Percentiles rank a stretch among this genome's conserved stretches.
Conservation (phyloP, 1,140 invertebrate genomes). For the Apis florea region DNA sequence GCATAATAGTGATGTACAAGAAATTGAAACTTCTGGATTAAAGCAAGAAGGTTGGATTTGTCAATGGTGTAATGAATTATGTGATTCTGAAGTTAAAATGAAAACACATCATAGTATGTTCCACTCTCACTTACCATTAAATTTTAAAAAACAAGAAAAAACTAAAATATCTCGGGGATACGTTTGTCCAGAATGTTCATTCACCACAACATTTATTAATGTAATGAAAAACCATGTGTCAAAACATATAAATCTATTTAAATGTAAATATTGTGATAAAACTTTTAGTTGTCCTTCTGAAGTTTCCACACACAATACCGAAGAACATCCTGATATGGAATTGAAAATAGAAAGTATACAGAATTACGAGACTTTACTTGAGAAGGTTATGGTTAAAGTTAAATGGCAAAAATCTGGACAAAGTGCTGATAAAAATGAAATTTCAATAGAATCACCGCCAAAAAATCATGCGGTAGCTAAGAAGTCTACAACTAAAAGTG, state of each 20-base stretch:
- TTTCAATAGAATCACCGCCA: too few species aligned
- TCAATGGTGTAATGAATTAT: constrained; percentile 73
- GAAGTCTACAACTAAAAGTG: constrained; percentile 74
- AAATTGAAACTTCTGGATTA: not conserved
- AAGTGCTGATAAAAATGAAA: not conserved
- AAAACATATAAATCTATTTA: constrained; percentile 69
- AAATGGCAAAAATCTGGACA: not conserved
- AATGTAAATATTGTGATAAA: constrained; percentile 71
- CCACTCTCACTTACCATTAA: constrained; percentile 72
- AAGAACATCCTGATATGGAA: constrained; percentile 66
- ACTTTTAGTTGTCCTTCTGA: constrained; percentile 56
- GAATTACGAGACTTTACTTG: constrained; percentile 62
- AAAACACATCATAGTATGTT: constrained; percentile 74
- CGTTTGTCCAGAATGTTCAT: constrained; percentile 68
- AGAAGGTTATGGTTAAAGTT: constrained; percentile 45
- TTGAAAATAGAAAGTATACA: constrained; percentile 64
- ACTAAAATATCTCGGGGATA: constrained; percentile 43
- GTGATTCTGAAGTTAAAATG: constrained; percentile 65
- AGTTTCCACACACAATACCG: constrained; percentile 55
- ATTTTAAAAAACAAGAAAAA: constrained; percentile 62
- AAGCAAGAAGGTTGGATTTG: constrained; percentile 69
- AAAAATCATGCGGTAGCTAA: constrained; percentile 65
- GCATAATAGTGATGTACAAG: not conserved
- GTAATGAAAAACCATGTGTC: constrained; percentile 70
- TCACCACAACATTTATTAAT: constrained; percentile 47